These are phyloP conservation scores for Sipha maydis DNA, from an alignment of 2,888 invertebrate genomes.

Conservation along the genomic window DNA sequence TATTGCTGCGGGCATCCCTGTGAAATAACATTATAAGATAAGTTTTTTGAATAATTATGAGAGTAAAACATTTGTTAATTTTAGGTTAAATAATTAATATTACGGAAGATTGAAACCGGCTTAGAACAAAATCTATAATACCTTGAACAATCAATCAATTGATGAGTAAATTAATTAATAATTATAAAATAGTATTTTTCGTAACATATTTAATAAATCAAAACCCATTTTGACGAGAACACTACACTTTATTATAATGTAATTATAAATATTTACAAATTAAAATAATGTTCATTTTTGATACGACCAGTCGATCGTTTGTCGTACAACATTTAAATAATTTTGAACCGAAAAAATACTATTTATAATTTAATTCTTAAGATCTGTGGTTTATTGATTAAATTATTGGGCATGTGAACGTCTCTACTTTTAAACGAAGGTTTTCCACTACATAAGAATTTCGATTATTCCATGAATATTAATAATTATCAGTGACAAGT, in stretches of 20 bases:
- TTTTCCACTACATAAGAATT: not conserved
- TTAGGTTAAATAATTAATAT: not conserved
- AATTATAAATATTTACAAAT: not conserved
- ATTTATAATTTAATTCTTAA: not conserved
- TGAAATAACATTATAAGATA: not conserved
- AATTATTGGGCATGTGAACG: not conserved
- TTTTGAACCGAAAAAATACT: not conserved
- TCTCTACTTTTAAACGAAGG: not conserved
- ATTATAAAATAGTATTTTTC: not conserved
- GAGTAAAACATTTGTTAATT: not conserved
- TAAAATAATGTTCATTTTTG: not conserved
- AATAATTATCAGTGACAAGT: not conserved
- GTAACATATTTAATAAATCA: not conserved
- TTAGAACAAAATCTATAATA: too few relatives aligned
- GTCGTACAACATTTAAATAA: not conserved
- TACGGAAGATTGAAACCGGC: not conserved
- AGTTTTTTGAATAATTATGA: not conserved
- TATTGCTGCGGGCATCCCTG: too few relatives aligned
- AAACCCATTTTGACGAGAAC: not conserved
- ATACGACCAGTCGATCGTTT: not conserved
- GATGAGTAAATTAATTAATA: too few relatives aligned
- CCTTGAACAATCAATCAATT: too few relatives aligned
- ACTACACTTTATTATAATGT: not conserved
- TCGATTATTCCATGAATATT: not conserved
- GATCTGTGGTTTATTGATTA: not conserved